Evolutionary conservation across 2,113 vertebrate species (phyloP), one percentile per base, ranked within the genome.

Genomic region (Theristicus caerulescens): DNA sequence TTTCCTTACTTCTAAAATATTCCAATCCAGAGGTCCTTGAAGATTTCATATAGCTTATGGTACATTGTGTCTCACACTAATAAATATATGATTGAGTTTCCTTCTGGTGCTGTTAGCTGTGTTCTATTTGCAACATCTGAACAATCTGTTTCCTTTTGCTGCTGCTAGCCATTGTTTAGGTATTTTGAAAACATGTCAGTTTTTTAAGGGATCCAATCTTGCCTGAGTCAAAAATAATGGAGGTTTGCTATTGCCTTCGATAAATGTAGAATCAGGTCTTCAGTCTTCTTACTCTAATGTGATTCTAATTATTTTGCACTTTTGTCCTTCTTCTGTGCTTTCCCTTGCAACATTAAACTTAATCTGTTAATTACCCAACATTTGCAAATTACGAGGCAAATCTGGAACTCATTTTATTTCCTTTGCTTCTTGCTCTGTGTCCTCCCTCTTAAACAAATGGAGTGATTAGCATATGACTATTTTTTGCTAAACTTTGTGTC

Each of bases 311-410:
- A 86, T 66, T 62, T 94, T 94, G 93, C 73, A 89, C 54, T 86
- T 94, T 94, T 82, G 89, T 91, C 69, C 66, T 96, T 86, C 81
- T 95, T 91, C 73, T 96, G 69, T 92, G 85, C 79, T 96, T 95
- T 97, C 85, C 36, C 46, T 93, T 96, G 58, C 40, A 97, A 84
- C 29, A 47, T 94, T 95, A 94, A 97, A 95, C 40, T 91, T 95
- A 94, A 96, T 97, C 96, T 88, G 70, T 88, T 96, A 96, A 95
- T 96, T 96, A 89, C 22, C 32, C 22, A 84, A 20, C 47, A 87
- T 95, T 97, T 93, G 61, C 40, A 96, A 97, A 96, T 91, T 91
- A 81, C 1, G 2, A 93, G n/a, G 65, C 32, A 93, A 82, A 49
- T 77, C 77, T 80, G 91, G 72, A 93, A 94, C 40, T 86, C 47